These are phyloP conservation scores for Callospermophilus lateralis DNA, from an alignment of 2,113 vertebrate species.

Conservation along the genomic window DNA sequence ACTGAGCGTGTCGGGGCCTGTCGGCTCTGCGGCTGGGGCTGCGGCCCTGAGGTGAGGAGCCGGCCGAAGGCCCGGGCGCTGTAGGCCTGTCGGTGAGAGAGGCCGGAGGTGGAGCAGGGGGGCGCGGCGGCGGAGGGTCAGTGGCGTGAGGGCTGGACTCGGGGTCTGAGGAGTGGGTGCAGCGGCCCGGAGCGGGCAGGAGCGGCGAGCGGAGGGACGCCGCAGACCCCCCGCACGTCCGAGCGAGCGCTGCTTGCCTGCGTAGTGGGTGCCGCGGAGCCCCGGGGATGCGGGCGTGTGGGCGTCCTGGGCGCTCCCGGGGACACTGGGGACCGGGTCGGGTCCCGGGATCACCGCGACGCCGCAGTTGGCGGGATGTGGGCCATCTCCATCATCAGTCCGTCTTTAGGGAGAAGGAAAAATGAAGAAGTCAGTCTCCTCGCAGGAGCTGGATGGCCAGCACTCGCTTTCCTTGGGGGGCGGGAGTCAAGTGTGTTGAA, in stretches of 20 bases:
- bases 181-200: too few relatives aligned
- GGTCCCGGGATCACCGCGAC: background rate
- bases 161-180: background rate
- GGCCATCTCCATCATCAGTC: background rate
- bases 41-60: constrained; percentile 40
- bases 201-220: too few relatives aligned
- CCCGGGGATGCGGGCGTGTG: background rate
- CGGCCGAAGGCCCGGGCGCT: background rate
- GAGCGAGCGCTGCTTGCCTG: background rate
- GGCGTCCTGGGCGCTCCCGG: too few relatives aligned
- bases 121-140: background rate
- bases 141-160: too few relatives aligned
- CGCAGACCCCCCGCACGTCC: too few relatives aligned
- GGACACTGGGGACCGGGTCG: background rate
- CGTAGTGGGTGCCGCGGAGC: background rate
- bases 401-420: background rate
- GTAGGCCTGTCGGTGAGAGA: background rate
- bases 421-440: background rate
- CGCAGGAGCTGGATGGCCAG: background rate
- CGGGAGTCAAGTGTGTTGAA: rapidly evolving
- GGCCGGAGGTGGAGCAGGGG: background rate
- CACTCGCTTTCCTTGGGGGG: rapidly evolving
- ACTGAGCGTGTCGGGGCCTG: too few relatives aligned
- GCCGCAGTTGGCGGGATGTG: background rate
- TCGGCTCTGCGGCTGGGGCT: background rate